A percentile compares a stretch with the other conserved stretches of the same genome.
phyloP scores from a whole-genome alignment of 1,140 invertebrate genomes.

The Scaptomyza montana region DNA sequence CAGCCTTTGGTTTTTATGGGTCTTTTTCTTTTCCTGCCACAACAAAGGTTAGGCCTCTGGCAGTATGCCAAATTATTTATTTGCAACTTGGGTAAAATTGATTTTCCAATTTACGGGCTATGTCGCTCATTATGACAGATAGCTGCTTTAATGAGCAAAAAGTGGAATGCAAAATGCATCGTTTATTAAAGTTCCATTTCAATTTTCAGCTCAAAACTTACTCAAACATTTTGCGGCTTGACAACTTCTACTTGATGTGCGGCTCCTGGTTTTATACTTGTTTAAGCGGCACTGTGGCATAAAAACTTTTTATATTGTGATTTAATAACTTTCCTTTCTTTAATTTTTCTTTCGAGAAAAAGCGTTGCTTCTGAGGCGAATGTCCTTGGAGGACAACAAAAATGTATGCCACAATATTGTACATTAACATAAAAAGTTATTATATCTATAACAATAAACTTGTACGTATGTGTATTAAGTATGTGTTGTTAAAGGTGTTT shows the following conservation, averaged over 20 bases:
- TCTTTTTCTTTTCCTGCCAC: background rate
- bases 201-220: background rate
- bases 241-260: background rate
- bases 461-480: too few relatives aligned
- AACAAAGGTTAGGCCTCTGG: constrained; percentile 9
- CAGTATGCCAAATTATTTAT: constrained; percentile 38
- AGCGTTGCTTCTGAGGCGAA: background rate
- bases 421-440: background rate
- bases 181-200: too few relatives aligned
- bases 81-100: constrained; percentile 65
- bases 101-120: constrained; percentile 54
- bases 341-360: background rate
- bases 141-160: constrained; percentile 13
- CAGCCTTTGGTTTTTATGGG: background rate
- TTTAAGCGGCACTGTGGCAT: background rate
- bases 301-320: background rate
- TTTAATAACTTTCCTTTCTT: background rate
- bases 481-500: too few relatives aligned
- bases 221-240: background rate
- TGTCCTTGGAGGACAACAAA: background rate
- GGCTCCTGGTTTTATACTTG: background rate
- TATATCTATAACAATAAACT: too few relatives aligned
- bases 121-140: background rate
- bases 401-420: background rate
- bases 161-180: background rate